These are phyloP conservation scores for Drosophila ohnishii DNA, from an alignment of 1,140 invertebrate species.

Conservation along the genomic window DNA sequence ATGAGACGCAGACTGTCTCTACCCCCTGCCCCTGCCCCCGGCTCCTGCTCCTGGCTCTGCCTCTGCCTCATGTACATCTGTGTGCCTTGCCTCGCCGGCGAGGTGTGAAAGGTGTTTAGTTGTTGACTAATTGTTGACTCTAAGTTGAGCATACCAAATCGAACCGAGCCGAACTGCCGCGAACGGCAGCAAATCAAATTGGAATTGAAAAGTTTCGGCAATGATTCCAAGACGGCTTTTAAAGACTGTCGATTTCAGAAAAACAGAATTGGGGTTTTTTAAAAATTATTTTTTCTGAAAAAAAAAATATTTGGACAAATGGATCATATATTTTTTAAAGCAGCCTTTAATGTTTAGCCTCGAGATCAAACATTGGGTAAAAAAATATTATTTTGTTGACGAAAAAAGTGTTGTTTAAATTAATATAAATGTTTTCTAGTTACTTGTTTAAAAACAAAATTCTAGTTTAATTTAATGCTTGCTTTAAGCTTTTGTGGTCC, in stretches of 20 bases:
- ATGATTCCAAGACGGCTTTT: background rate
- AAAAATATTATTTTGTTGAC: background rate
- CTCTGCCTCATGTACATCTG: constrained; percentile 15
- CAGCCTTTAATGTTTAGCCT: no score
- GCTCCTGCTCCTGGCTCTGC: constrained; percentile 19
- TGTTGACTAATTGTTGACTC: constrained; percentile 76
- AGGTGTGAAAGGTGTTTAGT: constrained; percentile 78
- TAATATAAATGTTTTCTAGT: background rate
- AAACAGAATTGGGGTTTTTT: no score
- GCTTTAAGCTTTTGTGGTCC: background rate
- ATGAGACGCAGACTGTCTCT: constrained; percentile 38
- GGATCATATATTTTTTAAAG: no score
- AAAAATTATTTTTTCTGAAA: no score
- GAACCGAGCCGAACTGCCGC: constrained; percentile 26
- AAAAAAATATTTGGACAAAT: background rate
- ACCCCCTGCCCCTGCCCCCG: constrained; percentile 12
- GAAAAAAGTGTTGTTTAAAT: background rate
- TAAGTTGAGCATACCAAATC: constrained; percentile 70
- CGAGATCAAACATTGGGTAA: no score
- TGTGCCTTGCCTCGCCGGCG: constrained; percentile 16
- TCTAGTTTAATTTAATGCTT: background rate
- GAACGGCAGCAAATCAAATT: constrained; percentile 27
- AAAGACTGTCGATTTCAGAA: background rate
- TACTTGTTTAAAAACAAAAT: background rate
- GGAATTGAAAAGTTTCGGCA: constrained; percentile 22